Evolutionary conservation across 2,888 invertebrate genomes (phyloP).

Genomic region (Lasius platythorax): DNA sequence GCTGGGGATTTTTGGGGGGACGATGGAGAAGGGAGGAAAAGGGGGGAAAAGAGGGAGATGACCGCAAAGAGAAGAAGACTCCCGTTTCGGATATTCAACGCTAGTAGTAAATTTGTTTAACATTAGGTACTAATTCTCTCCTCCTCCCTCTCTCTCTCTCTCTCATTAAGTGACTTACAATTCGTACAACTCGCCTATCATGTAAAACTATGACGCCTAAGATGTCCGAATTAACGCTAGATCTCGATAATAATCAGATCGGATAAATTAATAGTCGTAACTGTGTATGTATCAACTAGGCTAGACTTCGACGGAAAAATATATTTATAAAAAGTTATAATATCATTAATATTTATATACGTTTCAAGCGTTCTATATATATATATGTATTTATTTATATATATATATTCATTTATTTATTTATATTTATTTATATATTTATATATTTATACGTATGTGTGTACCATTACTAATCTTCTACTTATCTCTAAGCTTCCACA

Average conservation of each 20-base stretch:
- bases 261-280: slow-evolving; percentile 84
- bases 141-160: slow-evolving; percentile 42
- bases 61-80: slow-evolving; percentile 44
- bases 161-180: slow-evolving; percentile 67
- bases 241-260: slow-evolving; percentile 79
- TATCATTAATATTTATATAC: slow-evolving; percentile 83
- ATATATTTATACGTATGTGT: slow-evolving; percentile 77
- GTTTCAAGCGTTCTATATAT: slow-evolving; percentile 85
- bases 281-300: slow-evolving; percentile 84
- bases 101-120: slow-evolving; percentile 77
- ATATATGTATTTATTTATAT: slow-evolving; percentile 71
- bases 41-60: not conserved
- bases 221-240: slow-evolving; percentile 81
- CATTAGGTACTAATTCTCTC: slow-evolving; percentile 79
- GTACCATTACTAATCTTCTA: slow-evolving; percentile 80
- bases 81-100: slow-evolving; percentile 68
- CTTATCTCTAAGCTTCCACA: slow-evolving; percentile 80
- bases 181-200: slow-evolving; percentile 77
- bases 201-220: slow-evolving; percentile 84
- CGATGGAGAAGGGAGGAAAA: not conserved
- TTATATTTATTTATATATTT: slow-evolving; percentile 72
- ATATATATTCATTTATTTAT: slow-evolving; percentile 74
- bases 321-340: slow-evolving; percentile 86
- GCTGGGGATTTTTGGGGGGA: slow-evolving; percentile 6
- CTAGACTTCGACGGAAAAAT: slow-evolving; percentile 86